Conservation (phyloP, 2,797 vertebrate genomes). For the Hydrocynus forskahlii region DNA sequence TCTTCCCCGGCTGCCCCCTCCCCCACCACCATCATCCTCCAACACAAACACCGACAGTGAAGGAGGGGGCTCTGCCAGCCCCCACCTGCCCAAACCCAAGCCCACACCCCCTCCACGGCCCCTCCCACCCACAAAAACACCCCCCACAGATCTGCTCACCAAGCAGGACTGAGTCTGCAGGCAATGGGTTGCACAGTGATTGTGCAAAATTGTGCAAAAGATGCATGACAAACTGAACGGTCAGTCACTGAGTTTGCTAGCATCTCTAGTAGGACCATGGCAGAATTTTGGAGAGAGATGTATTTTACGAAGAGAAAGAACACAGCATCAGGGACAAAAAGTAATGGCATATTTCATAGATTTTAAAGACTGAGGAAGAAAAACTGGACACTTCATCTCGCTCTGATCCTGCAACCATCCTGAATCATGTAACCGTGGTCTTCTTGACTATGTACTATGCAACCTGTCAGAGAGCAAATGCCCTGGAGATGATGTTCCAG, state of each 20-base stretch:
- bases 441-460: slow-evolving; percentile 52
- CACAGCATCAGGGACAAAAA: slow-evolving; percentile 9
- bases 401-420: neutral
- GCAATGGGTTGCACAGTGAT: neutral
- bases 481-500: neutral
- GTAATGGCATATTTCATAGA: neutral
- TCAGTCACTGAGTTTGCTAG: neutral
- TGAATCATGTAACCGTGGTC: slow-evolving; percentile 22
- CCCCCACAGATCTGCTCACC: slow-evolving; percentile 68
- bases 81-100: slow-evolving; percentile 65
- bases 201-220: neutral
- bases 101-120: slow-evolving; percentile 72
- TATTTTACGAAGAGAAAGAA: slow-evolving; percentile 14
- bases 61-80: slow-evolving; percentile 68
- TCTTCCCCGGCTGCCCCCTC: slow-evolving; percentile 70
- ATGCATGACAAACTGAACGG: neutral
- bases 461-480: slow-evolving; percentile 42
- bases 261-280: slow-evolving; percentile 13
- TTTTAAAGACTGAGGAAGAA: neutral
- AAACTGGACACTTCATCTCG: slow-evolving; percentile 3
- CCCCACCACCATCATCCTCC: slow-evolving; percentile 66
- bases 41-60: slow-evolving; percentile 75
- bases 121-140: slow-evolving; percentile 66
- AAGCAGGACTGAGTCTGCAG: slow-evolving; percentile 66
- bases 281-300: slow-evolving; percentile 35